Base-by-base conservation (phyloP, 2,113 vertebrate species). In the Callocephalon fimbriatum region DNA sequence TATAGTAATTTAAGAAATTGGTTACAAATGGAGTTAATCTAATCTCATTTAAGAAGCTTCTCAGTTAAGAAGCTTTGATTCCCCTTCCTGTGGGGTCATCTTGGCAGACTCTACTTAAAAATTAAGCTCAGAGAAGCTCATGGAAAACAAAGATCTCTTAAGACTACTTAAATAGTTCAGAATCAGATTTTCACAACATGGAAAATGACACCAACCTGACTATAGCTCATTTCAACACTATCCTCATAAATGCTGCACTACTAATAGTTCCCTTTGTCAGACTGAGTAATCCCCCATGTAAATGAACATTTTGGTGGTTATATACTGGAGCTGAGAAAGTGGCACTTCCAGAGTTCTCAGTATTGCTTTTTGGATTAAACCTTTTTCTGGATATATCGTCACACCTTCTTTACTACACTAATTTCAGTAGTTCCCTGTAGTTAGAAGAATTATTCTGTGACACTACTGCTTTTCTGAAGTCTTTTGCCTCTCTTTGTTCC, bases 1-100 rank as follows among this genome's bases (percentile, higher is more conserved):
- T 42, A 42, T 4, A 89, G 51, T 67, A 62, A 71, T 81, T 95
- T 67, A 89, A 94, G 73, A 89, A 89, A 95, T n/a, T 59, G 31
- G 44, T 92, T 94, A 94, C 63, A 88, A 92, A 90, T 66, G 20
- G 50, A 95, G 32, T 62, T 96, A 90, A 94, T 61, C 87, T 95
- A 91, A 96, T 95, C 85, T 90, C 82, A 50, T 0, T 70, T 93
- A 96, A 95, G 81, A 29, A 95, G 93, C 53, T 96, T 96, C 83
- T 74, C 84, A 68, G 63, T 54, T 95, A 95, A 95, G 95, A 88
- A 86, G 91, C 20, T 88, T 73, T 66, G 53, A 81, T 88, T 92
- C 63, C 9, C 19, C 20, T 86, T 93, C 70, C 62, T 38, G 59
- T 35, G 54, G 66, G 78, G 62, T 94, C 45, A 90, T 90, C 48